Evolutionary conservation across 23 tunicate genomes (phyloP).

Genomic region (Trididemnum nubilum): DNA sequence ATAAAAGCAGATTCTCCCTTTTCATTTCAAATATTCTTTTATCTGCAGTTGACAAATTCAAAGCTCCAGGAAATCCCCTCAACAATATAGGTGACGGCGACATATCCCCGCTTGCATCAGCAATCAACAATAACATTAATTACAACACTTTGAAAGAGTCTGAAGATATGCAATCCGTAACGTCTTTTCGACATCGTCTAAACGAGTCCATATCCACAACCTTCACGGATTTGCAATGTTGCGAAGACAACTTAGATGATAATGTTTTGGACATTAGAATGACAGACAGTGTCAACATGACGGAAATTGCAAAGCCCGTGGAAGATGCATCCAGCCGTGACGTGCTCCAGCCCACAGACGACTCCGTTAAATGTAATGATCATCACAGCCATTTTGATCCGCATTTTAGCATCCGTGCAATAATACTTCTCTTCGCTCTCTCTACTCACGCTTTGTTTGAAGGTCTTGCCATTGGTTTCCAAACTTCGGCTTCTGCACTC

Average conservation of each 20-base stretch:
- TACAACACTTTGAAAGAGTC: not conserved
- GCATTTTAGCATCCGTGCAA: conserved; percentile 51
- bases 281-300: not conserved
- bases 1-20: too few species aligned
- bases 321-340: not conserved
- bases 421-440: conserved; percentile 64
- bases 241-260: not conserved
- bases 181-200: not conserved
- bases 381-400: conserved; percentile 54
- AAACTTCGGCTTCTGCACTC: conserved; percentile 38
- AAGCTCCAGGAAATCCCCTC: not conserved
- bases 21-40: too few species aligned
- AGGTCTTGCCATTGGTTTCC: conserved; percentile 75
- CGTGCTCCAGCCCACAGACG: too few species aligned
- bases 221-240: not conserved
- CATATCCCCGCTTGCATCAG: not conserved
- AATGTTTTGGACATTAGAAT: not conserved
- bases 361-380: not conserved
- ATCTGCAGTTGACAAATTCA: not conserved
- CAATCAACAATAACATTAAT: not conserved
- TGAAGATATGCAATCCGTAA: not conserved
- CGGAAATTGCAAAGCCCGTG: not conserved
- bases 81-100: not conserved
- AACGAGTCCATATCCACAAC: conserved; percentile 13
- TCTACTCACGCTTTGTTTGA: conserved; percentile 82